Evolutionary conservation across 2,888 invertebrate species (phyloP).

Genomic region (Periphyllus acericola): DNA sequence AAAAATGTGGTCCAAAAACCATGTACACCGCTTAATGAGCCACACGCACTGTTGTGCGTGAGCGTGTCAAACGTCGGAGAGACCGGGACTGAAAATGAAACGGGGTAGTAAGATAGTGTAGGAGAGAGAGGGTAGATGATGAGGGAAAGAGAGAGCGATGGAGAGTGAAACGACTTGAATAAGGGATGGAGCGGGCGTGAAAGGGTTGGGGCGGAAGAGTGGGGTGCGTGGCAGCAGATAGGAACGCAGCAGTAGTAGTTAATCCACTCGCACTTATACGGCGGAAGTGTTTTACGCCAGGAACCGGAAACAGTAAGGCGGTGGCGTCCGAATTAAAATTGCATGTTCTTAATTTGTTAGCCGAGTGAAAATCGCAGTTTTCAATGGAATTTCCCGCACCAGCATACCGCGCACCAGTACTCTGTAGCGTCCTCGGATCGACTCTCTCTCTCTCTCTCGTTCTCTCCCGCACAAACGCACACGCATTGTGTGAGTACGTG

Average conservation of each 20-base stretch:
- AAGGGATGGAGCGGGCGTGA: neutral
- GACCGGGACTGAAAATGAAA: neutral
- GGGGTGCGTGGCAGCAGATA: neutral
- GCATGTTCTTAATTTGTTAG: slow-evolving; percentile 30
- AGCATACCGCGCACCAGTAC: neutral
- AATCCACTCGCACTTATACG: neutral
- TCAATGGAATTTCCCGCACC: neutral
- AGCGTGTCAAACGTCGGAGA: neutral
- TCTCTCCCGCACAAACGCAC: neutral
- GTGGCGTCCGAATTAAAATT: slow-evolving; percentile 25
- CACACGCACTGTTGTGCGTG: neutral
- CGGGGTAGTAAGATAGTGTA: neutral
- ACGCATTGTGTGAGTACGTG: neutral
- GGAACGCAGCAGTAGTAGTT: neutral
- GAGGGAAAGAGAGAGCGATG: neutral
- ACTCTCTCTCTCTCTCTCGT: no score
- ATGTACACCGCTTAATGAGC: neutral
- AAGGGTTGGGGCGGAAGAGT: neutral
- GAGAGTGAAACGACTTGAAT: neutral
- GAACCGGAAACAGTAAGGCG: neutral
- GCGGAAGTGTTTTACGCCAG: slow-evolving; percentile 27
- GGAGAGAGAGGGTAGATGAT: neutral
- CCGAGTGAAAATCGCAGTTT: slow-evolving; percentile 8
- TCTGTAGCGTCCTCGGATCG: no score
- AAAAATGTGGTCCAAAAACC: slow-evolving; percentile 10